Conservation (phyloP, 2,888 invertebrate species). For the Euplexia lucipara region DNA sequence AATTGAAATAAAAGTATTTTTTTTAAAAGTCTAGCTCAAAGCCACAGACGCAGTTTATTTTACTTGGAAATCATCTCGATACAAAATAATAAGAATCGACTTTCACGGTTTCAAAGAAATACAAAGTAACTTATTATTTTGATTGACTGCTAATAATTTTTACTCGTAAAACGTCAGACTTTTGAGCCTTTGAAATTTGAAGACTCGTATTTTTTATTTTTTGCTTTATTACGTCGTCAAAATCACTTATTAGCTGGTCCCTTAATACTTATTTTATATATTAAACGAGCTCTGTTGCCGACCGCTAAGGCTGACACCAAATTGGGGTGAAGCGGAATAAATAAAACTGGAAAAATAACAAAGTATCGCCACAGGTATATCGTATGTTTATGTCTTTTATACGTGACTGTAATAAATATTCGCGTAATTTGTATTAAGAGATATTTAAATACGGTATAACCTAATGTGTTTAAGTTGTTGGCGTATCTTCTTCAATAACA, state of each 20-base stretch:
- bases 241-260: conserved; percentile 39
- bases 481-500: too few relatives aligned
- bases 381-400: too few relatives aligned
- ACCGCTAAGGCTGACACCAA: conserved; percentile 5
- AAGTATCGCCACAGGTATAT: too few relatives aligned
- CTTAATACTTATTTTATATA: conserved; percentile 19
- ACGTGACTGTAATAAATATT: too few relatives aligned
- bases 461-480: too few relatives aligned
- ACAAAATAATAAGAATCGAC: conserved; percentile 24
- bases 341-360: neutral
- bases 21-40: conserved; percentile 9
- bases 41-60: conserved; percentile 5
- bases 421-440: too few relatives aligned
- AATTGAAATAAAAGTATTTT: too few relatives aligned
- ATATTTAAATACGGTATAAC: too few relatives aligned
- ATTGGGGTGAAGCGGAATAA: neutral
- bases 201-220: conserved; percentile 37
- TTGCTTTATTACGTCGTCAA: conserved; percentile 33
- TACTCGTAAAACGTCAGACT: conserved; percentile 8
- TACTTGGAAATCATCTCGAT: conserved; percentile 17
- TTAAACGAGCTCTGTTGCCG: conserved; percentile 21
- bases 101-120: conserved; percentile 13
- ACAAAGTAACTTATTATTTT: conserved; percentile 52
- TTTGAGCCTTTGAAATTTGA: conserved; percentile 36
- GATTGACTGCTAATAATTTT: conserved; percentile 47